phyloP scores from a whole-genome alignment of 2,888 invertebrate genomes.

The Pecten maximus region DNA sequence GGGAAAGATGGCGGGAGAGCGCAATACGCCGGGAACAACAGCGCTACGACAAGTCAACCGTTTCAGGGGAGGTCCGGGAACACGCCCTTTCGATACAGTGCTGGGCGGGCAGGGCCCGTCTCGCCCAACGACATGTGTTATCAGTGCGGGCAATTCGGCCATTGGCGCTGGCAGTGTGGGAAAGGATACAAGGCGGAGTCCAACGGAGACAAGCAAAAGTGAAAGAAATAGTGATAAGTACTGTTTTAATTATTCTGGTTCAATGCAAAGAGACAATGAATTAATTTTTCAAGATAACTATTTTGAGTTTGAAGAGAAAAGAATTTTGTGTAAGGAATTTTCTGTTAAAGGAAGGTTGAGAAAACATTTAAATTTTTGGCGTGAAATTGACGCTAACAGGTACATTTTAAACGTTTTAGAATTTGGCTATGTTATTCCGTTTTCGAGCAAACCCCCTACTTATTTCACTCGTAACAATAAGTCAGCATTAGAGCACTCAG shows the following conservation, averaged over 20 bases:
- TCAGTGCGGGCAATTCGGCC: neutral
- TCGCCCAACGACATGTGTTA: conserved; percentile 34
- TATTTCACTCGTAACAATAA: neutral
- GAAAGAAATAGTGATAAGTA: conserved; percentile 16
- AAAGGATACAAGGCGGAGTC: neutral
- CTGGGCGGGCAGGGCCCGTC: neutral
- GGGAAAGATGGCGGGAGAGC: neutral
- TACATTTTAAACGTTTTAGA: neutral
- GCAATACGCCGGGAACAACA: neutral
- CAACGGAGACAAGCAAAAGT: neutral
- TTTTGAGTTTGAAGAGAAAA: neutral
- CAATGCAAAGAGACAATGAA: neutral
- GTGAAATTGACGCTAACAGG: neutral
- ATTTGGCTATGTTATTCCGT: conserved; percentile 21
- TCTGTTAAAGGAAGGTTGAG: neutral
- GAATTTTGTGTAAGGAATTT: neutral
- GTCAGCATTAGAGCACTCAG: neutral
- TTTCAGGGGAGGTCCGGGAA: neutral
- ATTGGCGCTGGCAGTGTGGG: conserved; percentile 2
- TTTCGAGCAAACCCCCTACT: neutral
- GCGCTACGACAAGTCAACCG: neutral
- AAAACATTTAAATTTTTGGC: conserved; percentile 25
- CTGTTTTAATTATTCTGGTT: too few relatives aligned
- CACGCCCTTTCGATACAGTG: neutral
- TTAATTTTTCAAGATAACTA: neutral